phyloP scores from a whole-genome alignment of 92 coral and sea anemone genomes.

The Zoanthus sociatus region DNA sequence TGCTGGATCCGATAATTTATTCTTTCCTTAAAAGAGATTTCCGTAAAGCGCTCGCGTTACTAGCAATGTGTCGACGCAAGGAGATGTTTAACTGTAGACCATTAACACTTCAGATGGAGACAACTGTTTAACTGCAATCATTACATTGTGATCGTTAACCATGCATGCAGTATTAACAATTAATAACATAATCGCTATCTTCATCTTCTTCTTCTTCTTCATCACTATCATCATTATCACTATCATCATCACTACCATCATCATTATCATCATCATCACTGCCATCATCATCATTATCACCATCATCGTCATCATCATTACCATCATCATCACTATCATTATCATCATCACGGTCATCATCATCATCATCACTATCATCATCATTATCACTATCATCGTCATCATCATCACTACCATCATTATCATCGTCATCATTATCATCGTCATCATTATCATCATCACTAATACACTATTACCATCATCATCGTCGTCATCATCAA shows the following conservation, averaged over 20 bases:
- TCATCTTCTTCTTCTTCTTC: background rate
- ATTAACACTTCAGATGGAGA: background rate
- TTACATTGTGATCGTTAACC: background rate
- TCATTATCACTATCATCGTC: too few species aligned
- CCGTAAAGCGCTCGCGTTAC: slow-evolving; percentile 63
- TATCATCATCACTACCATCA: too few species aligned
- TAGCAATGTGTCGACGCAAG: background rate
- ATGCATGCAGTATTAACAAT: background rate
- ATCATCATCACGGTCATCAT: too few species aligned
- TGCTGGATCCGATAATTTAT: slow-evolving; percentile 87
- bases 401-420: too few species aligned
- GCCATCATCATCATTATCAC: too few species aligned
- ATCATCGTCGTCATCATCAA: background rate
- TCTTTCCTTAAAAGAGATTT: slow-evolving; percentile 90
- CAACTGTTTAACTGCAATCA: background rate
- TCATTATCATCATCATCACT: too few species aligned
- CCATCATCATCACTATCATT: too few species aligned
- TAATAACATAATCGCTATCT: background rate
- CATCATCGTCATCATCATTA: too few species aligned
- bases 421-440: too few species aligned
- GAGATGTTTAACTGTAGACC: background rate
- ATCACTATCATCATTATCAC: too few species aligned
- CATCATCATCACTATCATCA: too few species aligned
- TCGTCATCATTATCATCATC: background rate
- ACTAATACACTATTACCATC: background rate